Percentiles rank a stretch among this genome's conserved stretches.
These are phyloP conservation scores for Melanotaenia nigrans DNA, from an alignment of 2,797 vertebrate species.

Conservation along the genomic window DNA sequence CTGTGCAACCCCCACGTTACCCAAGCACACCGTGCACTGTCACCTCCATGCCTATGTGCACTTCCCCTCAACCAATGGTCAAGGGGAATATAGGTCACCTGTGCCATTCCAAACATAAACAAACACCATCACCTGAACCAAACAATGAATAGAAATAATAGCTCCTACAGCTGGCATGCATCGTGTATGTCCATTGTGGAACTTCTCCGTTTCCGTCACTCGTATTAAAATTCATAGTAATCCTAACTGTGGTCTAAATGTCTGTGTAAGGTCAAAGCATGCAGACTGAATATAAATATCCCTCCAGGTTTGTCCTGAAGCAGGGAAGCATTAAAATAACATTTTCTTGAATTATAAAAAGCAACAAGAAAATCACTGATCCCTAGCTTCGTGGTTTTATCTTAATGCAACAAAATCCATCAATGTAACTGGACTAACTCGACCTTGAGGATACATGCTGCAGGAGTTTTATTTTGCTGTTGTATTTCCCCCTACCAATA, in stretches of 20 bases:
- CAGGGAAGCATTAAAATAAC: slow-evolving; percentile 14
- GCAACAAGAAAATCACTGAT: neutral
- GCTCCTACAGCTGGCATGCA: too few relatives aligned
- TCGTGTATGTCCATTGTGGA: too few relatives aligned
- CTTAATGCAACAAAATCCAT: too few relatives aligned
- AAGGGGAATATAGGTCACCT: too few relatives aligned
- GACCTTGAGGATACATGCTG: slow-evolving; percentile 32
- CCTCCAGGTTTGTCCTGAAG: neutral
- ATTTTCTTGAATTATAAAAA: slow-evolving; percentile 7
- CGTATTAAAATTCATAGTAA: slow-evolving; percentile 5
- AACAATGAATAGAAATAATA: too few relatives aligned
- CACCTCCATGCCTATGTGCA: too few relatives aligned
- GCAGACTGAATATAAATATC: slow-evolving; percentile 1
- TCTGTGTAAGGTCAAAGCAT: slow-evolving; percentile 5
- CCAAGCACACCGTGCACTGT: too few relatives aligned
- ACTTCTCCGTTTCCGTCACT: neutral
- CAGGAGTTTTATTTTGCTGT: slow-evolving; percentile 7
- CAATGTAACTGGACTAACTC: neutral
- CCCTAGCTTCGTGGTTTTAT: neutral
- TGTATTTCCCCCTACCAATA: neutral
- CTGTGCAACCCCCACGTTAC: too few relatives aligned
- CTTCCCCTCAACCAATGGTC: too few relatives aligned
- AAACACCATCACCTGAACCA: too few relatives aligned
- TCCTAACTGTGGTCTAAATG: slow-evolving; percentile 1
- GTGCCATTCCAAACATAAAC: too few relatives aligned